Evolutionary conservation across 2,888 invertebrate genomes (phyloP).

Genomic region (Callosobruchus maculatus): DNA sequence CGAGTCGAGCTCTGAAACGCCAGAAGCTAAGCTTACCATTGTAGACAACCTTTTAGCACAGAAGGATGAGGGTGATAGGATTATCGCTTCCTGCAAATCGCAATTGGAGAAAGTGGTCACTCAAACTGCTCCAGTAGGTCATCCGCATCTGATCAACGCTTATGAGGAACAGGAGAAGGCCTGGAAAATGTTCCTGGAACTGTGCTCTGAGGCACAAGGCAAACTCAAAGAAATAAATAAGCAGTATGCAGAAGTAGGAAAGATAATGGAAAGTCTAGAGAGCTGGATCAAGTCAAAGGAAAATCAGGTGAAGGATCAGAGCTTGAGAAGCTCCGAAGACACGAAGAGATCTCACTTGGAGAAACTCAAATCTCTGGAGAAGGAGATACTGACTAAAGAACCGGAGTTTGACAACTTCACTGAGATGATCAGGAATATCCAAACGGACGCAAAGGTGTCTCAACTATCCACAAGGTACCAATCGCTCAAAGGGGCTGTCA

Average conservation of each 20-base stretch:
- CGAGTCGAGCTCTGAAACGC: constrained; percentile 73
- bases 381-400: constrained; percentile 66
- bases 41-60: constrained; percentile 74
- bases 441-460: constrained; percentile 74
- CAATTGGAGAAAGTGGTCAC: constrained; percentile 69
- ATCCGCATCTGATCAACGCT: constrained; percentile 67
- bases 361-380: constrained; percentile 69
- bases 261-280: constrained; percentile 71
- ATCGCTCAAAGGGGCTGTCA: constrained; percentile 73
- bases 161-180: constrained; percentile 70
- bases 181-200: constrained; percentile 71
- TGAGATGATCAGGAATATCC: constrained; percentile 67
- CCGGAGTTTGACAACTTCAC: constrained; percentile 65
- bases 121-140: constrained; percentile 75
- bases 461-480: constrained; percentile 79
- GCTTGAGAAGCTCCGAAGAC: constrained; percentile 79
- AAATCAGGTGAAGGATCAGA: constrained; percentile 81
- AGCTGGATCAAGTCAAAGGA: constrained; percentile 86
- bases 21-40: constrained; percentile 69
- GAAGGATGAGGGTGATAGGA: constrained; percentile 68
- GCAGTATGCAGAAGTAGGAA: constrained; percentile 79
- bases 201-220: constrained; percentile 67
- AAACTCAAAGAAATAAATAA: constrained; percentile 73
- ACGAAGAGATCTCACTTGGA: constrained; percentile 76
- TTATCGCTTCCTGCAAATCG: constrained; percentile 65